Percentiles rank a stretch among this genome's conserved stretches.
Conservation (phyloP, 64 coral and sea anemone genomes). For the Trachythela sp. region DNA sequence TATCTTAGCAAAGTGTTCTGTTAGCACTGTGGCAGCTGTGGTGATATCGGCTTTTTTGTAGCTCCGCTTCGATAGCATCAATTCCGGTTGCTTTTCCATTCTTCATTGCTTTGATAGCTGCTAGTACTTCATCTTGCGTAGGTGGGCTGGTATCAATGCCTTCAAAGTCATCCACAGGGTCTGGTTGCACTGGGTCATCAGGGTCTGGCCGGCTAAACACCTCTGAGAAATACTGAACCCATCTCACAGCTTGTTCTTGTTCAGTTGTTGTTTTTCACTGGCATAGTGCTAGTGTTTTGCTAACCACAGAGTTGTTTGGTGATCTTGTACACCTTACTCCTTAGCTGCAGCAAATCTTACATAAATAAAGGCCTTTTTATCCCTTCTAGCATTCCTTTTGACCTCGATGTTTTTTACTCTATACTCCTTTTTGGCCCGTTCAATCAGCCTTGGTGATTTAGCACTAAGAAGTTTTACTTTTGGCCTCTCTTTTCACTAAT, state of each 20-base stretch:
- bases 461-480: conserved; percentile 14
- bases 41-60: conserved; percentile 20
- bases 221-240: conserved; percentile 14
- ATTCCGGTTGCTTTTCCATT: conserved; percentile 23
- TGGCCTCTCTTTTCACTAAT: conserved; percentile 22
- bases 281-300: conserved; percentile 19
- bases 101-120: conserved; percentile 31
- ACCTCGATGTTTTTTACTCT: neutral
- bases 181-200: conserved; percentile 40
- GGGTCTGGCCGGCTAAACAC: conserved; percentile 32
- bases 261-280: conserved; percentile 35
- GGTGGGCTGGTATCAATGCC: conserved; percentile 42
- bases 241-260: conserved; percentile 26
- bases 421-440: neutral
- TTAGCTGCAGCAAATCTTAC: conserved; percentile 31
- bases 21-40: conserved; percentile 9
- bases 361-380: conserved; percentile 38
- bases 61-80: conserved; percentile 12
- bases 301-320: conserved; percentile 19
- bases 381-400: neutral
- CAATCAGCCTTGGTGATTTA: conserved; percentile 26
- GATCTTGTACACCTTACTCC: conserved; percentile 27
- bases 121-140: conserved; percentile 27
- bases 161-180: conserved; percentile 25
- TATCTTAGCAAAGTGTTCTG: neutral